Percentiles rank a stretch among this genome's conserved stretches.
Evolutionary conservation across 2,888 invertebrate genomes (phyloP).

Genomic region (Bruchidius siliquastri): DNA sequence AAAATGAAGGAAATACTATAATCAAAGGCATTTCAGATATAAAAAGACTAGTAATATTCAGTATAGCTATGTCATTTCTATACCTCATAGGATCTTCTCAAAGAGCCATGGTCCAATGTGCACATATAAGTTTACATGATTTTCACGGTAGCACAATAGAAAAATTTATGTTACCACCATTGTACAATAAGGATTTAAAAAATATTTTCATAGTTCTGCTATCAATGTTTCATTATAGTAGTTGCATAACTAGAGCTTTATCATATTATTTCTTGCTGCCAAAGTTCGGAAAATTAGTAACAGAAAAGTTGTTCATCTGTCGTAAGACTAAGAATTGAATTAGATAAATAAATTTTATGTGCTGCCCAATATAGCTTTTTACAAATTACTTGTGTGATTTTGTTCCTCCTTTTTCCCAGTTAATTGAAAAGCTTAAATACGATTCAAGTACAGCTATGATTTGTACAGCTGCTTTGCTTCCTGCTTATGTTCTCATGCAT

Average conservation of each 20-base stretch:
- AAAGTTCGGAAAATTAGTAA: slow-evolving; percentile 29
- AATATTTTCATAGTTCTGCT: slow-evolving; percentile 26
- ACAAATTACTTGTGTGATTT: too few relatives aligned
- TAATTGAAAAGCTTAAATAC: too few relatives aligned
- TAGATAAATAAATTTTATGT: neutral
- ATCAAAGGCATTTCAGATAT: slow-evolving; percentile 35
- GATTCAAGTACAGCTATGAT: too few relatives aligned
- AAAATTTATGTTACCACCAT: slow-evolving; percentile 37
- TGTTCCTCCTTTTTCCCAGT: too few relatives aligned
- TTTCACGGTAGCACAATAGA: slow-evolving; percentile 13
- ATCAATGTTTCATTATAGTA: slow-evolving; percentile 37
- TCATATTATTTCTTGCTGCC: slow-evolving; percentile 30
- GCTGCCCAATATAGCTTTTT: too few relatives aligned
- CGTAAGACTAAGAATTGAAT: slow-evolving; percentile 13
- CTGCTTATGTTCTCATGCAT: too few relatives aligned
- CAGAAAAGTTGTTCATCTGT: slow-evolving; percentile 25
- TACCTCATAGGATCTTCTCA: slow-evolving; percentile 39
- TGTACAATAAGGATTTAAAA: slow-evolving; percentile 32
- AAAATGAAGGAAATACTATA: slow-evolving; percentile 33
- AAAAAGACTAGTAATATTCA: slow-evolving; percentile 33
- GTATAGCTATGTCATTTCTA: slow-evolving; percentile 31
- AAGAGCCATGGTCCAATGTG: slow-evolving; percentile 33
- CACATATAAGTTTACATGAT: slow-evolving; percentile 28
- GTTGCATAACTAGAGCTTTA: slow-evolving; percentile 29
- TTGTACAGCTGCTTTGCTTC: too few relatives aligned